A percentile compares a stretch with the other conserved stretches of the same genome.
These are phyloP conservation scores for Drosophila melanosoma DNA, from an alignment of 2,888 invertebrate genomes.

Conservation along the genomic window DNA sequence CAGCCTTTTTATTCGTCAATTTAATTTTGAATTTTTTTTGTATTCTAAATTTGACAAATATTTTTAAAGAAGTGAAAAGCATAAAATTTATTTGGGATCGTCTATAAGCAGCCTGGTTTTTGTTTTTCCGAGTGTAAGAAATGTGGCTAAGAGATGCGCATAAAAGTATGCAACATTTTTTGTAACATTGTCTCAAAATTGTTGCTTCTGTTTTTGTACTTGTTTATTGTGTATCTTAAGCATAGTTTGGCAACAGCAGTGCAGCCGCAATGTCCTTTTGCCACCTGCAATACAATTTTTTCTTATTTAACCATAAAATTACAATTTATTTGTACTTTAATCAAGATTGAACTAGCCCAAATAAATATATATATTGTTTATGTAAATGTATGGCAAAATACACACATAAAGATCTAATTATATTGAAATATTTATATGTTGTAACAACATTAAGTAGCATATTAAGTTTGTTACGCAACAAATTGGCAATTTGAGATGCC, in stretches of 20 bases:
- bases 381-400: not conserved
- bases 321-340: not conserved
- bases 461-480: constrained; percentile 22
- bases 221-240: not conserved
- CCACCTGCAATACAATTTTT: constrained; percentile 9
- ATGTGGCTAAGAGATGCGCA: constrained; percentile 1
- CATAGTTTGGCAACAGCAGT: constrained; percentile 35
- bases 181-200: constrained; percentile 12
- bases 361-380: not conserved
- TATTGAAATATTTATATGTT: not conserved
- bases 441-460: not conserved
- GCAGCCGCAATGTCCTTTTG: not conserved
- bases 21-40: not conserved
- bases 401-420: not conserved
- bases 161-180: constrained; percentile 47
- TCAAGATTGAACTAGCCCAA: not conserved
- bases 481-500: constrained; percentile 58
- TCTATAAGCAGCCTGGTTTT: not conserved
- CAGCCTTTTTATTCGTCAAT: not conserved
- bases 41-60: not conserved
- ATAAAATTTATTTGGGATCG: not conserved
- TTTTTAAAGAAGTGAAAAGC: not conserved
- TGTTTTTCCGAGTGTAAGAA: not conserved
- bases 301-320: not conserved
- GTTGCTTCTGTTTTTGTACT: not conserved